Evolutionary conservation across 1,140 invertebrate genomes (phyloP).

Genomic region (Eufriesea mexicana): DNA sequence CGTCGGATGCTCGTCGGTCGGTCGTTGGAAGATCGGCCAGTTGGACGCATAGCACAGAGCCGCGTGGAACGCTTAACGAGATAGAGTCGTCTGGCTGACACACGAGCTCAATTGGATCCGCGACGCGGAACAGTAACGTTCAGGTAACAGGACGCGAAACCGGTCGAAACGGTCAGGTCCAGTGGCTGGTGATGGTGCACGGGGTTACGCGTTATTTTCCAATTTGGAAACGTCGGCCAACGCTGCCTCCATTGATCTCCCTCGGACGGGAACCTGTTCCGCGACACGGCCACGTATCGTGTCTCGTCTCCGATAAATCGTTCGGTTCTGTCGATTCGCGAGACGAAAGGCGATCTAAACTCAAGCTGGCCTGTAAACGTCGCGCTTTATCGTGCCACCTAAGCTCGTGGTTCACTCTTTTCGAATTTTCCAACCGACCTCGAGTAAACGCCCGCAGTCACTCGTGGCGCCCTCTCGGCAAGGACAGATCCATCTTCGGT

Average conservation of each 20-base stretch:
- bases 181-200: background rate
- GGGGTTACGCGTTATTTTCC: conserved; percentile 57
- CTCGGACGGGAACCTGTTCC: conserved; percentile 21
- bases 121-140: conserved; percentile 37
- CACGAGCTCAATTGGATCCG: conserved; percentile 53
- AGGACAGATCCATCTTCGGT: background rate
- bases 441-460: too few relatives aligned
- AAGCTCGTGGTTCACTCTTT: too few relatives aligned
- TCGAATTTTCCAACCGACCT: too few relatives aligned
- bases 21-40: too few relatives aligned
- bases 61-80: conserved; percentile 26
- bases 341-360: background rate
- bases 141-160: conserved; percentile 44
- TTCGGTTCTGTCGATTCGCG: background rate
- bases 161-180: conserved; percentile 18
- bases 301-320: conserved; percentile 19
- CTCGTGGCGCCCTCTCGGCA: too few relatives aligned
- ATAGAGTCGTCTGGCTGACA: conserved; percentile 55
- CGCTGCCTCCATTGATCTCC: conserved; percentile 55
- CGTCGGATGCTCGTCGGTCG: background rate
- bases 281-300: background rate
- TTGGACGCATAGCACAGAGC: background rate
- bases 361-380: background rate
- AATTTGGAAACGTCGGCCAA: conserved; percentile 50
- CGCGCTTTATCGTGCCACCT: background rate